phyloP scores from a whole-genome alignment of 1,140 invertebrate species.

The Calosoma granatense region DNA sequence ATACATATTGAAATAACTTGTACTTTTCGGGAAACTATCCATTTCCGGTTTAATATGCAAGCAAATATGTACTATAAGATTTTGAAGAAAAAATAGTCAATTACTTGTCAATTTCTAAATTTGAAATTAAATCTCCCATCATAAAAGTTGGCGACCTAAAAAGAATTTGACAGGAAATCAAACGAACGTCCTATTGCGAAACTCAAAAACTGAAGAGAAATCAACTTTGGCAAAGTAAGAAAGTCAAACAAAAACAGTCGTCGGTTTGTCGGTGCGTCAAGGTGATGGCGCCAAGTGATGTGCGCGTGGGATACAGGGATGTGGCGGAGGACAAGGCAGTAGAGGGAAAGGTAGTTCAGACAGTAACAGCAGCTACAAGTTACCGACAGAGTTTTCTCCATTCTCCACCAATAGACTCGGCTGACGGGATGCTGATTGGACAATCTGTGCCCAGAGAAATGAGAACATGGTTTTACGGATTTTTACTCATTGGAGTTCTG shows the following conservation, averaged over 20 bases:
- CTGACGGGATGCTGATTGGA: neutral
- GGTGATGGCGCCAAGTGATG: too few relatives aligned
- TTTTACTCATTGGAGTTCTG: neutral
- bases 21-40: too few relatives aligned
- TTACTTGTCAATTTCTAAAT: too few relatives aligned
- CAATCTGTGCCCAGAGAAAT: neutral
- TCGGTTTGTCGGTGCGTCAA: neutral
- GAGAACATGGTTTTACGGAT: neutral
- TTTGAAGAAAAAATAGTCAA: too few relatives aligned
- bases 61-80: too few relatives aligned
- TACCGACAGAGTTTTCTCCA: neutral
- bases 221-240: neutral
- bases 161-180: neutral
- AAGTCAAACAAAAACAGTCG: neutral
- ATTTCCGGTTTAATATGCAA: too few relatives aligned
- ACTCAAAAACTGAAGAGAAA: neutral
- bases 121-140: too few relatives aligned
- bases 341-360: neutral
- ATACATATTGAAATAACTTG: too few relatives aligned
- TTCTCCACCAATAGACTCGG: neutral
- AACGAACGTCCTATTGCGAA: too few relatives aligned
- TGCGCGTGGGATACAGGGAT: neutral
- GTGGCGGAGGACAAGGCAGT: neutral
- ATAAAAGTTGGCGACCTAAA: too few relatives aligned
- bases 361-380: neutral